Evolutionary conservation across 2,888 invertebrate species (phyloP).

Genomic region (Lithosia quadra): DNA sequence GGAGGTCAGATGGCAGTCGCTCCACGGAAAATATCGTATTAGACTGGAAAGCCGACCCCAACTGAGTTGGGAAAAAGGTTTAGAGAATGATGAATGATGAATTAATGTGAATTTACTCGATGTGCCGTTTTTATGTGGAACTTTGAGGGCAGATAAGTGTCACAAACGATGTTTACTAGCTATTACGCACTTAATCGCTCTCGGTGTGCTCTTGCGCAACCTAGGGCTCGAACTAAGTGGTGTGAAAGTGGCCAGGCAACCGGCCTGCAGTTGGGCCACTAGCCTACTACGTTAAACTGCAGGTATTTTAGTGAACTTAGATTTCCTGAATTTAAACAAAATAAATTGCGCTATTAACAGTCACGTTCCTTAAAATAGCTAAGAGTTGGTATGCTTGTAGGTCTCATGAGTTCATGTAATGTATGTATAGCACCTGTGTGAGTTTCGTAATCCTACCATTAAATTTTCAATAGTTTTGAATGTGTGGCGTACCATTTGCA

Average conservation of each 20-base stretch:
- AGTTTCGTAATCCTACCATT: no score
- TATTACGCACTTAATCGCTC: background rate
- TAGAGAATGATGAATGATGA: no score
- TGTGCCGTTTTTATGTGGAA: background rate
- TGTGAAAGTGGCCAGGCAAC: conserved; percentile 2
- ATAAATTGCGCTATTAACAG: background rate
- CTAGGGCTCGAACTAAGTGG: background rate
- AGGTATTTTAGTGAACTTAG: background rate
- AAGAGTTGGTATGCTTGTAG: no score
- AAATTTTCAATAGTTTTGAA: no score
- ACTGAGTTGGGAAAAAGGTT: no score
- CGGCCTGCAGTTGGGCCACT: background rate
- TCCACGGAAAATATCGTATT: no score
- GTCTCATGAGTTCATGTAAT: no score
- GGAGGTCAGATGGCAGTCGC: no score
- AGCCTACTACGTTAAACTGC: background rate
- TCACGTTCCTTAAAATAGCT: no score
- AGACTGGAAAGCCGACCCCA: no score
- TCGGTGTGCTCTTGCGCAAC: conserved; percentile 8
- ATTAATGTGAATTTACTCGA: background rate
- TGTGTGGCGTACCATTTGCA: no score
- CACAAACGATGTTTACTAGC: background rate
- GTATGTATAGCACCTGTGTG: no score
- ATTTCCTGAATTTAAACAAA: background rate
- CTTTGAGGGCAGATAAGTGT: background rate